Conservation (phyloP, 2,888 invertebrate species). For the Hecatera dysodea region DNA sequence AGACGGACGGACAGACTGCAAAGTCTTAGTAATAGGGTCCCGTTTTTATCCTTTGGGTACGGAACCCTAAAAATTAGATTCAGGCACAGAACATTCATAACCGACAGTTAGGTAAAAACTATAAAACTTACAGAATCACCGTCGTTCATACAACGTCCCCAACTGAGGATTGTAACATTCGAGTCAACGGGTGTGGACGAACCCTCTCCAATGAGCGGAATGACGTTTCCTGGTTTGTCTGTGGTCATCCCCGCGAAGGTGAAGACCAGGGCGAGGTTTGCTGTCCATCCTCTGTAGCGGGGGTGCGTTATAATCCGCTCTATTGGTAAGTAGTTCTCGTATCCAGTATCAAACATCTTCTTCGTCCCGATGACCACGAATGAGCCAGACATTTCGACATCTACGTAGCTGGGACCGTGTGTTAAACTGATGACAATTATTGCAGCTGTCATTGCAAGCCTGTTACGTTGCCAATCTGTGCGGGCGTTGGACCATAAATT, state of each 20-base stretch:
- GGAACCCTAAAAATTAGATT: too few relatives aligned
- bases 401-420: constrained; percentile 14
- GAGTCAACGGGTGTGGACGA: constrained; percentile 70
- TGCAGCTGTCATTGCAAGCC: too few relatives aligned
- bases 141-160: constrained; percentile 70
- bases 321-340: constrained; percentile 83
- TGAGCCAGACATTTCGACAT: constrained; percentile 78
- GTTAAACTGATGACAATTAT: constrained; percentile 33
- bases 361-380: constrained; percentile 81
- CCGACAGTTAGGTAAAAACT: neutral
- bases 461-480: too few relatives aligned
- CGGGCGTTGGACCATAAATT: too few relatives aligned
- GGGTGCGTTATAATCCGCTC: constrained; percentile 79
- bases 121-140: constrained; percentile 36
- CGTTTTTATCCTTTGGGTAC: too few relatives aligned
- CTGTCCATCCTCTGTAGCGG: constrained; percentile 74
- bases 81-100: neutral
- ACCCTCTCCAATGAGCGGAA: constrained; percentile 73
- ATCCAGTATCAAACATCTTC: constrained; percentile 78
- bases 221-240: constrained; percentile 76
- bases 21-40: too few relatives aligned
- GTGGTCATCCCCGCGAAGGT: constrained; percentile 81
- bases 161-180: constrained; percentile 78
- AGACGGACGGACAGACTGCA: too few relatives aligned
- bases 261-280: constrained; percentile 77